Conservation (phyloP, 2,113 vertebrate species). For the Dendrocopos noguchii region DNA sequence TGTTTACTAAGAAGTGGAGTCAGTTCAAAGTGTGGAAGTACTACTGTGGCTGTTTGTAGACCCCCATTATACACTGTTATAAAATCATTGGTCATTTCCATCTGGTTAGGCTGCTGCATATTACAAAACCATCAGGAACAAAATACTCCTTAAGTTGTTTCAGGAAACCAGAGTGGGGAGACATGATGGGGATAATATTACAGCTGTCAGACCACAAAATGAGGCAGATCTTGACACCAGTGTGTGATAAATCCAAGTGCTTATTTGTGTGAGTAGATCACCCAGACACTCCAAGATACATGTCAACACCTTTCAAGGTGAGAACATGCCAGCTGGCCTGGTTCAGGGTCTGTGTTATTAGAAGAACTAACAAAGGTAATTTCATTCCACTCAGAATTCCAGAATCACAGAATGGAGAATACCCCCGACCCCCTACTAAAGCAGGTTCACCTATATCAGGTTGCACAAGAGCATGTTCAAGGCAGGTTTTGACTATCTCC, state of each 20-base stretch:
- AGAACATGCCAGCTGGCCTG: neutral
- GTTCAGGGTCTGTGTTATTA: neutral
- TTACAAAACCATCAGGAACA: neutral
- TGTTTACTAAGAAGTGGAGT: neutral
- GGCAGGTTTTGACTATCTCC: no score
- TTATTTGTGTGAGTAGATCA: neutral
- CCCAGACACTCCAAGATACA: neutral
- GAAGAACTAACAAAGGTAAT: neutral
- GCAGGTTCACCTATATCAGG: no score
- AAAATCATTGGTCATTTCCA: neutral
- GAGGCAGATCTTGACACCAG: neutral
- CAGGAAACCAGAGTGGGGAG: neutral
- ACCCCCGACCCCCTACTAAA: no score
- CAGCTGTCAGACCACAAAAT: conserved; percentile 8
- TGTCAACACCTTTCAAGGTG: neutral
- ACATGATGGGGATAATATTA: neutral
- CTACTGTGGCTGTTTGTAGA: neutral
- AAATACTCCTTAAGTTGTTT: neutral
- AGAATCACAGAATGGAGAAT: no score
- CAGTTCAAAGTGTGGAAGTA: neutral
- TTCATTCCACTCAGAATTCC: neutral
- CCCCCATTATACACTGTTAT: neutral
- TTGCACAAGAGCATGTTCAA: no score
- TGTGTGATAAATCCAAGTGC: neutral
- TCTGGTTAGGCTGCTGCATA: neutral